Evolutionary conservation across 1,140 invertebrate genomes (phyloP), one percentile per base, ranked within the genome.

Genomic region (Meteorus sp.): DNA sequence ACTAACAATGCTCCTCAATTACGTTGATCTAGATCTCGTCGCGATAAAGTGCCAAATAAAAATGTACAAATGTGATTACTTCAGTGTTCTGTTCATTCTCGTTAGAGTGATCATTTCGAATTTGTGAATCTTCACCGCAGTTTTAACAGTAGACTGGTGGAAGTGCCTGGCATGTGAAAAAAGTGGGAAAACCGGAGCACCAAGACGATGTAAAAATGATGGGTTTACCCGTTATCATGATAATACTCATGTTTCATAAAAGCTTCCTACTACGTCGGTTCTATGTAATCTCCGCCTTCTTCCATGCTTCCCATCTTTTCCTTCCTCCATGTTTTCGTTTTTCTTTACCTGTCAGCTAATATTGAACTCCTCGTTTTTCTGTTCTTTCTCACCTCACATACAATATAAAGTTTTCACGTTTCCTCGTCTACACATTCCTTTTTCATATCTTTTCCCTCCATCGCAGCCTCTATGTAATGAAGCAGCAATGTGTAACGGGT

Each of bases 21-120:
- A 27, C 20, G 3, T 66, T 57, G 61, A 41, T 13, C 56, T 15
- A 47, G 39, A 44, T 31, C 23, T 44, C 25, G 20, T 45, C 8
- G 27, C 23, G 27, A 4, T 15, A 22, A 11, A 27, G 31, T 23
- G 15, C 15, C 13, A 51, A 22, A 13, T 23, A 13, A 35, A 33
- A 60, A 31, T 52, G 41, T 57, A 66, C 64, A 70, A 72, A 72
- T 66, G 68, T n/a, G n/a, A n/a, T n/a, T n/a, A 70, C 61, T 63
- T 63, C 61, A 58, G 60, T 60, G 63, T 51, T 62, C 66, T 63
- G 65, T 63, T 66, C 63, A 63, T 65, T 63, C 63, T 31, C 7
- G 55, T 41, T 19, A 61, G 61, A 73, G 67, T 71, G 70, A 73
- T 73, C 66, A 70, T 73, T 71, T 69, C 69, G 70, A 73, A 71